Evolutionary conservation across 2,888 invertebrate genomes (phyloP).

Genomic region (Anorthoa munda): DNA sequence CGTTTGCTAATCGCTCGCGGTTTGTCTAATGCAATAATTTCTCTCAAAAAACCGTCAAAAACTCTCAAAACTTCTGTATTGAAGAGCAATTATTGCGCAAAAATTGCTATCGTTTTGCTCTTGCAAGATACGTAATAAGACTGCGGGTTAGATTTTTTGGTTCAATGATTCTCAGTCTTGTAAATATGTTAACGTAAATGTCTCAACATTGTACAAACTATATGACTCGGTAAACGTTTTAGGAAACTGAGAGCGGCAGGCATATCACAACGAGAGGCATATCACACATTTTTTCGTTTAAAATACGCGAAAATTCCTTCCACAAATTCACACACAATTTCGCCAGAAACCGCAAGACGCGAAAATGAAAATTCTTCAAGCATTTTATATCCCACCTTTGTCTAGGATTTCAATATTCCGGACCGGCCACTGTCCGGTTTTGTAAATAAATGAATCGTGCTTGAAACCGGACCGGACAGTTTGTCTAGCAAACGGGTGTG

Average conservation of each 20-base stretch:
- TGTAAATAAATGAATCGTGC: conserved; percentile 52
- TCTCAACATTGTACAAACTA: background rate
- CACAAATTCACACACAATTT: conserved; percentile 17
- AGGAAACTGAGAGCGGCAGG: too few species aligned
- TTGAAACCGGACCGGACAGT: conserved; percentile 23
- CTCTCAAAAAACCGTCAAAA: too few species aligned
- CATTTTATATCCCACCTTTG: conserved; percentile 36
- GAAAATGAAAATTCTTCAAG: conserved; percentile 33
- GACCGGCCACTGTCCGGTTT: conserved; percentile 26
- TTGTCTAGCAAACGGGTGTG: conserved; percentile 11
- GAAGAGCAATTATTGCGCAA: too few species aligned
- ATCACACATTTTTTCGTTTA: background rate
- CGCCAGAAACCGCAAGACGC: background rate
- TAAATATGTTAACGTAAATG: background rate
- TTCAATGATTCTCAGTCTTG: background rate
- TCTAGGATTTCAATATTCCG: conserved; percentile 43
- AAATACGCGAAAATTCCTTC: background rate
- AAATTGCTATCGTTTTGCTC: too few species aligned
- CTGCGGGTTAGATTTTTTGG: too few species aligned
- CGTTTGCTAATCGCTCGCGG: too few species aligned
- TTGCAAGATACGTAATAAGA: too few species aligned
- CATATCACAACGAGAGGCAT: too few species aligned
- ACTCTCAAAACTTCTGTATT: too few species aligned
- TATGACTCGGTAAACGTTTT: too few species aligned
- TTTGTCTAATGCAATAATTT: too few species aligned